Conservation (phyloP, 64 coral and sea anemone genomes). For the Astreopora myriophthalma region DNA sequence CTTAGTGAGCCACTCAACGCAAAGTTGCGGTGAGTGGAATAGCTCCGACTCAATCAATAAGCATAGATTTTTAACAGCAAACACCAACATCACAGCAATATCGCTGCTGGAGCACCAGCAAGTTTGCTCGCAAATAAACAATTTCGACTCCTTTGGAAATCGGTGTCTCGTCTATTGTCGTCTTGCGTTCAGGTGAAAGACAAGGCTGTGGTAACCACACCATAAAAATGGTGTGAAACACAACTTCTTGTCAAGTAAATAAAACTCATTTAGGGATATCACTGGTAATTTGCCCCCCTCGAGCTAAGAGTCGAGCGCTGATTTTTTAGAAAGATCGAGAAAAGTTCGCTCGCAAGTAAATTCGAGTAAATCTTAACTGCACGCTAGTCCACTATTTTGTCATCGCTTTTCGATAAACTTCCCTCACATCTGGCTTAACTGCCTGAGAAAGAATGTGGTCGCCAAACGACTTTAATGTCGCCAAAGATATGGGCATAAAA, state of each 20-base stretch:
- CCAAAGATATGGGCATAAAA: neutral
- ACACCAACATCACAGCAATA: neutral
- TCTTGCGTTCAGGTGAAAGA: neutral
- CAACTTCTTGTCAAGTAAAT: neutral
- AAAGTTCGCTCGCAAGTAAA: neutral
- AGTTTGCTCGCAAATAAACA: neutral
- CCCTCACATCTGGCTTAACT: too few relatives aligned
- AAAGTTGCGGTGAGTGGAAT: neutral
- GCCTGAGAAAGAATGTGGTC: too few relatives aligned
- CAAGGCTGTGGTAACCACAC: neutral
- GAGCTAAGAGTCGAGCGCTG: too few relatives aligned
- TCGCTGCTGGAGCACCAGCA: neutral
- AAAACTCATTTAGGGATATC: neutral
- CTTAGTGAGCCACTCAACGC: neutral
- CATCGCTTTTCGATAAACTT: too few relatives aligned
- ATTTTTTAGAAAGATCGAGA: neutral
- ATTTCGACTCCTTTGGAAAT: neutral
- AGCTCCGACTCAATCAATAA: neutral
- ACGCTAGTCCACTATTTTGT: too few relatives aligned
- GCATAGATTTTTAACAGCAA: neutral
- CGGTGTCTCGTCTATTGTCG: neutral
- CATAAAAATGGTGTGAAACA: neutral
- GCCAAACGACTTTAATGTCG: too few relatives aligned
- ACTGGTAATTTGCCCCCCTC: neutral
- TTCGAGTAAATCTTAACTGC: neutral